A percentile compares a stretch with the other conserved stretches of the same genome.
Conservation (phyloP, 2,888 invertebrate species). For the Erynnis tages region DNA sequence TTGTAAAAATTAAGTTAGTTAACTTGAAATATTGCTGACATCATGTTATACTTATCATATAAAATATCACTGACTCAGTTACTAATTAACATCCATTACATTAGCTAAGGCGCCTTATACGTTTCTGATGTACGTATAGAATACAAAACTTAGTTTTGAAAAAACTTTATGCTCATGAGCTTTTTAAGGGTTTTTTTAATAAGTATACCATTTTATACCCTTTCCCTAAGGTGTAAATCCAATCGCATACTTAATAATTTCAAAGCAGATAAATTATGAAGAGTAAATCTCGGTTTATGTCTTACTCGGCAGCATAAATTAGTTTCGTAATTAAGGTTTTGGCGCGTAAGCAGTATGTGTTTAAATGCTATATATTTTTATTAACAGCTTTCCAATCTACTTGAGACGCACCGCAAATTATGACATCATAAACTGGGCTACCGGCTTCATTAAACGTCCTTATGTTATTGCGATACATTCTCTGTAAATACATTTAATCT, state of each 20-base stretch:
- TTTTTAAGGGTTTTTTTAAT: too few species aligned
- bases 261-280: slow-evolving; percentile 2
- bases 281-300: slow-evolving; percentile 6
- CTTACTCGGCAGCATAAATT: slow-evolving; percentile 3
- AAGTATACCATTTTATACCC: too few species aligned
- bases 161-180: too few species aligned
- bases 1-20: too few species aligned
- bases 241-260: neutral
- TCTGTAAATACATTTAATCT: slow-evolving; percentile 59
- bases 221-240: too few species aligned
- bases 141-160: too few species aligned
- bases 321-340: neutral
- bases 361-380: neutral
- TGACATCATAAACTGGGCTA: slow-evolving; percentile 37
- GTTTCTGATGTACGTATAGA: too few species aligned
- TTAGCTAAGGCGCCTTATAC: too few species aligned
- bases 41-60: too few species aligned
- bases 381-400: slow-evolving; percentile 17
- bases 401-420: slow-evolving; percentile 29
- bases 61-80: too few species aligned
- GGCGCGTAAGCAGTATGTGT: neutral
- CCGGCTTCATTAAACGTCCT: slow-evolving; percentile 56
- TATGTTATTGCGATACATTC: slow-evolving; percentile 62
- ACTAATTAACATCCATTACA: too few species aligned
- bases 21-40: too few species aligned